A percentile compares a stretch with the other conserved stretches of the same genome.
phyloP scores from a whole-genome alignment of 92 coral and sea anemone species.

The Phenganax stokvisi region DNA sequence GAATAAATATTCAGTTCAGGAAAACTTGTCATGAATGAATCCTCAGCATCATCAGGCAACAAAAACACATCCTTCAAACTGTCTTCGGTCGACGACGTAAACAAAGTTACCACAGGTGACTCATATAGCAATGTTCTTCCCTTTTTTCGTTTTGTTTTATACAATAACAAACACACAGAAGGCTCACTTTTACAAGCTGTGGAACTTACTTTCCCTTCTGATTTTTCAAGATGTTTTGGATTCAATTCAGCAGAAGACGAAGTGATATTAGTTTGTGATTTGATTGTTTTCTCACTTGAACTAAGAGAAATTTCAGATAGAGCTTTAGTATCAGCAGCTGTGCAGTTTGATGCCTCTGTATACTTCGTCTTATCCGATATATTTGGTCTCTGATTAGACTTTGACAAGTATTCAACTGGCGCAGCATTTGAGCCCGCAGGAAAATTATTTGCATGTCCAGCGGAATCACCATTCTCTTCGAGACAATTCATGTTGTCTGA shows the following conservation, averaged over 20 bases:
- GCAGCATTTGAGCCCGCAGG: neutral
- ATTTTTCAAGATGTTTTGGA: neutral
- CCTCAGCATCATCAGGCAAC: constrained; percentile 35
- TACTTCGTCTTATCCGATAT: neutral
- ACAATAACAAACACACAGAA: constrained; percentile 15
- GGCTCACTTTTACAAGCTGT: neutral
- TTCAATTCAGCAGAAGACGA: neutral
- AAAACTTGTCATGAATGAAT: constrained; percentile 24
- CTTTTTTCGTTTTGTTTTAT: constrained; percentile 7
- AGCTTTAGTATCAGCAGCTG: neutral
- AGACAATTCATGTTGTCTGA: neutral
- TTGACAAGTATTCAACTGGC: neutral
- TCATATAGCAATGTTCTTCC: constrained; percentile 28
- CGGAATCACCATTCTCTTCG: neutral
- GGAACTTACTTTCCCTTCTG: neutral
- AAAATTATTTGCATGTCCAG: neutral
- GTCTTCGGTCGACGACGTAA: neutral
- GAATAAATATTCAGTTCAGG: neutral
- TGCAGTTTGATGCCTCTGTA: neutral
- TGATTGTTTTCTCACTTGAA: neutral
- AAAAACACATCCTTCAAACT: constrained; percentile 13
- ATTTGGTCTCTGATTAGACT: neutral
- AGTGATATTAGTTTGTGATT: neutral
- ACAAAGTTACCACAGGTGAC: constrained; percentile 3
- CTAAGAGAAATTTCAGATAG: neutral